Percentiles rank a stretch among this genome's conserved stretches.
These are phyloP conservation scores for Brassicogethes aeneus DNA, from an alignment of 2,888 invertebrate genomes.

Conservation along the genomic window DNA sequence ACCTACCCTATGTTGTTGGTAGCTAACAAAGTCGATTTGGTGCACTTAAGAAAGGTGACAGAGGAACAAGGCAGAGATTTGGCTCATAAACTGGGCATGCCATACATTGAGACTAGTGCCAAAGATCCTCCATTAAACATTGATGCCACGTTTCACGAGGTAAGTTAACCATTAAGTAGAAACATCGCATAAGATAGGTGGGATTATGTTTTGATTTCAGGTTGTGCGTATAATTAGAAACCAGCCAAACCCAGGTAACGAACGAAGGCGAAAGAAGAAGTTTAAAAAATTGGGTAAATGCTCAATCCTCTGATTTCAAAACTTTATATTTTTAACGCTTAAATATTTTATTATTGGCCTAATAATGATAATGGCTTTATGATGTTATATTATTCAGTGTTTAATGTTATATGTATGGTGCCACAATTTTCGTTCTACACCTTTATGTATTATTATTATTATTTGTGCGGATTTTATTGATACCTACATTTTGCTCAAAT, in stretches of 20 bases:
- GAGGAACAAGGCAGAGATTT: constrained; percentile 76
- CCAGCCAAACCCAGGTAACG: constrained; percentile 61
- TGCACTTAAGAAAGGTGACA: constrained; percentile 68
- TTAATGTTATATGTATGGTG: constrained; percentile 19
- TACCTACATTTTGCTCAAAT: neutral
- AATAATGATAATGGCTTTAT: constrained; percentile 16
- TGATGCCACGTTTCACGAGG: constrained; percentile 84
- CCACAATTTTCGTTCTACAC: constrained; percentile 1
- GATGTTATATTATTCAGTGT: constrained; percentile 18
- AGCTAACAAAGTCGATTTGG: constrained; percentile 87
- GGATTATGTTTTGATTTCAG: too few species aligned
- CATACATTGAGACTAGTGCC: constrained; percentile 86
- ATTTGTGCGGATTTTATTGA: neutral
- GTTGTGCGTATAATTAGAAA: constrained; percentile 70
- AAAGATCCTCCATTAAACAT: constrained; percentile 87
- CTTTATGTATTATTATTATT: neutral
- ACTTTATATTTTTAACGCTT: neutral
- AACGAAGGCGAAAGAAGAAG: constrained; percentile 55
- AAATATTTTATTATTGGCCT: neutral
- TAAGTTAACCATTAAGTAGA: too few species aligned
- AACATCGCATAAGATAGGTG: too few species aligned
- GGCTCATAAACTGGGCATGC: constrained; percentile 62
- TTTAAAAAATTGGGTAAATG: constrained; percentile 33
- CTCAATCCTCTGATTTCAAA: constrained; percentile 19
- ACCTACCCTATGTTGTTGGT: constrained; percentile 88